phyloP scores from a whole-genome alignment of 1,140 invertebrate species.

The Episyrphus balteatus region DNA sequence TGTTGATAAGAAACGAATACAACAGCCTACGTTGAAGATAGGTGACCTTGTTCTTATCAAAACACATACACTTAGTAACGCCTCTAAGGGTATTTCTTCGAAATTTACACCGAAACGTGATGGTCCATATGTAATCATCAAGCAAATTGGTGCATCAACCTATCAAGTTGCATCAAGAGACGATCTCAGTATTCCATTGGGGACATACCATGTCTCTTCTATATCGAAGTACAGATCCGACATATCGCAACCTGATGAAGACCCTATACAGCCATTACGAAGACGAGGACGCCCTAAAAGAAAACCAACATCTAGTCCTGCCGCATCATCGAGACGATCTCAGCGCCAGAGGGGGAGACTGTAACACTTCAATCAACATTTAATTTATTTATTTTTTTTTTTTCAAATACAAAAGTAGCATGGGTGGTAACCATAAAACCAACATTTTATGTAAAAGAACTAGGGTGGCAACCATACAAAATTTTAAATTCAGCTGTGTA shows the following conservation, averaged over 20 bases:
- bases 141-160: slow-evolving; percentile 10
- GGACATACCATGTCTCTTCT: no score
- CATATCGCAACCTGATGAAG: background rate
- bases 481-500: no score
- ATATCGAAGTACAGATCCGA: background rate
- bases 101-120: slow-evolving; percentile 30
- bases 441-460: no score
- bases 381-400: no score
- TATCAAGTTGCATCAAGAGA: slow-evolving; percentile 14
- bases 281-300: slow-evolving; percentile 1
- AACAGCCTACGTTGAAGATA: slow-evolving; percentile 7
- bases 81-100: slow-evolving; percentile 12
- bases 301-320: background rate
- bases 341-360: slow-evolving; percentile 3
- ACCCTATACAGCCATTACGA: slow-evolving; percentile 1
- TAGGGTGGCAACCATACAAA: no score
- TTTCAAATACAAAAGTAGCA: no score
- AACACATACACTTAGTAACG: slow-evolving; percentile 20
- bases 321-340: slow-evolving; percentile 1
- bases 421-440: no score
- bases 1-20: slow-evolving; percentile 10
- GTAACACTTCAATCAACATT: no score
- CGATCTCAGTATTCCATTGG: slow-evolving; percentile 3
- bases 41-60: slow-evolving; percentile 23
- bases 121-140: slow-evolving; percentile 24